Percentiles rank a stretch among this genome's conserved stretches.
phyloP scores from a whole-genome alignment of 2,113 vertebrate species.

The Rhynchomys soricoides region DNA sequence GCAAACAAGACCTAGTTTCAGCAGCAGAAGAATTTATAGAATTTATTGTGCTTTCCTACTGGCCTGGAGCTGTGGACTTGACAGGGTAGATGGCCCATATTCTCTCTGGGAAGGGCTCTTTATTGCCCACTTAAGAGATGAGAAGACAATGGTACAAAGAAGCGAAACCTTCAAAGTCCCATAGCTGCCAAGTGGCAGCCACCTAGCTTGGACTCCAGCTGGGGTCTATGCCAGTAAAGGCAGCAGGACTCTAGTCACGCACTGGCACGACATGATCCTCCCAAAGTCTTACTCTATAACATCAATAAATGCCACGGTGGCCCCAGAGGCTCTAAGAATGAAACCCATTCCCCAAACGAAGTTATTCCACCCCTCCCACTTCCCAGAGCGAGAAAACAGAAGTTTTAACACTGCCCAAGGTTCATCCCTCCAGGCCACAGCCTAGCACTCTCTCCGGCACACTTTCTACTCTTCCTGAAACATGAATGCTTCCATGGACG shows the following conservation, averaged over 20 bases:
- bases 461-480: neutral
- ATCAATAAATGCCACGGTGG: neutral
- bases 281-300: neutral
- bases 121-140: neutral
- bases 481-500: neutral
- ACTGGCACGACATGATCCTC: neutral
- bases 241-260: neutral
- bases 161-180: neutral
- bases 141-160: neutral
- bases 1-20: neutral
- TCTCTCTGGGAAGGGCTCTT: neutral
- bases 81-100: neutral
- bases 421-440: neutral
- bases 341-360: neutral
- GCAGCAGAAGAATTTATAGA: no score
- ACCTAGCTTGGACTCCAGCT: neutral
- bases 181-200: neutral
- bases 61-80: neutral
- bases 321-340: neutral
- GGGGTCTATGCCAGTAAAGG: neutral
- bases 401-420: neutral
- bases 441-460: neutral
- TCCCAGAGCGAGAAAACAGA: neutral
- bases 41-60: neutral
- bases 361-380: neutral